Percentiles rank a stretch among this genome's conserved stretches.
Conservation (phyloP, 2,888 invertebrate species). For the Sepiola atlantica region DNA sequence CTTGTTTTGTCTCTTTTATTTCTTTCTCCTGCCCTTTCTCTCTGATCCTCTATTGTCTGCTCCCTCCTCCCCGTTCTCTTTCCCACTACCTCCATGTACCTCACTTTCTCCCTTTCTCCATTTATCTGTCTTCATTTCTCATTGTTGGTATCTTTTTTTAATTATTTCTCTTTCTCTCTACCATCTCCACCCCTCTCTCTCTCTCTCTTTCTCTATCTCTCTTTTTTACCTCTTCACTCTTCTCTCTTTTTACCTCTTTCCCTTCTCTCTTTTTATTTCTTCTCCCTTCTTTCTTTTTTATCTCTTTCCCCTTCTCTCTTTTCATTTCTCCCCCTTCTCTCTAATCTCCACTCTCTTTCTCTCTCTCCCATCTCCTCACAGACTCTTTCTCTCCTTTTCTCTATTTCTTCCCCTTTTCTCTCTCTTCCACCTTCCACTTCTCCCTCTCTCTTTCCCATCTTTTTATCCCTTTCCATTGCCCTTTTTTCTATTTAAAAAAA, state of each 20-base stretch:
- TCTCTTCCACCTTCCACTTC: neutral
- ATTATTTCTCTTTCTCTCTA: neutral
- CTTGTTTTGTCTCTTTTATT: neutral
- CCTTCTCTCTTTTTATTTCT: neutral
- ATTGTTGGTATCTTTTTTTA: too few relatives aligned
- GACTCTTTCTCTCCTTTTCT: neutral
- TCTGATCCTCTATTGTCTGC: neutral
- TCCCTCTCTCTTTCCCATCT: neutral
- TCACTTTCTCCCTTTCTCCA: neutral
- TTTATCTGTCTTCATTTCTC: neutral
- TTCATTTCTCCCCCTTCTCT: neutral
- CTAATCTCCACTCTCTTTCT: neutral
- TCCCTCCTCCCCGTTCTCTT: neutral
- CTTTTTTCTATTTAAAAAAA: neutral
- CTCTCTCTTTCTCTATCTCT: neutral
- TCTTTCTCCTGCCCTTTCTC: neutral
- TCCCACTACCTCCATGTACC: neutral
- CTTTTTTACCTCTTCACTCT: neutral
- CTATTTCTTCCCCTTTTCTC: neutral
- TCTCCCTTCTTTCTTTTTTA: neutral
- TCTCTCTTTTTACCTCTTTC: neutral
- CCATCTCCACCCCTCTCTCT: neutral
- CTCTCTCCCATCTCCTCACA: neutral
- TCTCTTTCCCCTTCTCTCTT: neutral
- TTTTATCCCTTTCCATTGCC: neutral